Percentiles rank a stretch among this genome's conserved stretches.
These are phyloP conservation scores for Pollimyrus isidori DNA, from an alignment of 2,113 vertebrate genomes.

Conservation along the genomic window DNA sequence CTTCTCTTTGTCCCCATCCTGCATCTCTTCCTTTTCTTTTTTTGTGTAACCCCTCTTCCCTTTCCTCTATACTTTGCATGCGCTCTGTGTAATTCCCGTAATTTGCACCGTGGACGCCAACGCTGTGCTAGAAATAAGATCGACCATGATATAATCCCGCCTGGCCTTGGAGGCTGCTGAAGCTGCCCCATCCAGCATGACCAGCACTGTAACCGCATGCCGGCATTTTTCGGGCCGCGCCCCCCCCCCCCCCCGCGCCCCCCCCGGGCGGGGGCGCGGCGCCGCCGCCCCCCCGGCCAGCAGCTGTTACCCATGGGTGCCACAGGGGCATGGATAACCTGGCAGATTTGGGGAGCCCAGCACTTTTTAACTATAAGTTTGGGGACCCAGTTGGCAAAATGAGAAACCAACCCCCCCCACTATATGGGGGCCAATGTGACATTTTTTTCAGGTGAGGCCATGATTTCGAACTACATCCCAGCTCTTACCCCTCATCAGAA, in stretches of 20 bases:
- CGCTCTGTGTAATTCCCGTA: slow-evolving; percentile 5
- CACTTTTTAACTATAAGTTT: neutral
- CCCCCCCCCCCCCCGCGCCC: too few relatives aligned
- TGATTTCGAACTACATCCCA: neutral
- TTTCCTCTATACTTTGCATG: slow-evolving; percentile 45
- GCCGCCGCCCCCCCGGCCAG: too few relatives aligned
- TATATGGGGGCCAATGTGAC: neutral
- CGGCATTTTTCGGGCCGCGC: too few relatives aligned
- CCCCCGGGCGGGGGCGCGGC: too few relatives aligned
- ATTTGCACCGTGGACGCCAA: neutral
- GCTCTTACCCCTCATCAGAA: neutral
- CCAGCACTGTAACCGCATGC: slow-evolving; percentile 27
- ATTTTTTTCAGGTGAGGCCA: neutral
- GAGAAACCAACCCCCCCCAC: neutral
- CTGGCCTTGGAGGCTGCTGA: neutral
- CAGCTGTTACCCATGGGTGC: too few relatives aligned
- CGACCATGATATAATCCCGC: neutral
- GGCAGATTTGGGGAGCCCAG: neutral
- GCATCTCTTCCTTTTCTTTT: slow-evolving; percentile 16
- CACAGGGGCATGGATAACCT: too few relatives aligned
- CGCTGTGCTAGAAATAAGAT: neutral
- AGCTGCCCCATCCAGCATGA: slow-evolving; percentile 32
- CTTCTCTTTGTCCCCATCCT: slow-evolving; percentile 34
- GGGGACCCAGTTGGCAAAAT: neutral
- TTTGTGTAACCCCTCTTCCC: slow-evolving; percentile 6